Conservation (phyloP, 2,113 vertebrate genomes). For the Rhinolophus sinicus region DNA sequence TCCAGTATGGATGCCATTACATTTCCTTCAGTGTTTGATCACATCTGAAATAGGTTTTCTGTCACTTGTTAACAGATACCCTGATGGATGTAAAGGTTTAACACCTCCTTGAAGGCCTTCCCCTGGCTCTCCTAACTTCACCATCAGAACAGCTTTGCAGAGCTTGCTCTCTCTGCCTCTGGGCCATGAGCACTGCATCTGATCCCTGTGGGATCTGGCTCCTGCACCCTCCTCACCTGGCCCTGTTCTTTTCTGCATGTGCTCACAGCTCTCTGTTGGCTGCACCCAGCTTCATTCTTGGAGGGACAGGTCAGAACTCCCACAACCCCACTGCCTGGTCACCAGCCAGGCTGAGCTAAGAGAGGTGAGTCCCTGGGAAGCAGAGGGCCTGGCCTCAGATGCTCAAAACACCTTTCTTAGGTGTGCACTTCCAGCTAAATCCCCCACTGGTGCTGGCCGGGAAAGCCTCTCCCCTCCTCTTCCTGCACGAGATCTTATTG, state of each 20-base stretch:
- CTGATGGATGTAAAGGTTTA: background rate
- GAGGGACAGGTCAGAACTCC: background rate
- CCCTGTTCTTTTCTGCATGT: background rate
- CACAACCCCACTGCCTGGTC: background rate
- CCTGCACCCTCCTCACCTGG: background rate
- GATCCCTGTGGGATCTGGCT: background rate
- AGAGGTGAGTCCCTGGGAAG: background rate
- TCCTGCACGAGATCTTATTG: background rate
- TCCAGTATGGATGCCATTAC: background rate
- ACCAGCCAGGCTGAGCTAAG: background rate
- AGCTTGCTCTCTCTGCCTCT: no score
- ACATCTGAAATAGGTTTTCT: background rate
- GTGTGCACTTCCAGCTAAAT: background rate
- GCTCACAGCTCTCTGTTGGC: background rate
- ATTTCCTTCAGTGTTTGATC: background rate
- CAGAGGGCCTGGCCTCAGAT: background rate
- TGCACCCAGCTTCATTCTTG: background rate
- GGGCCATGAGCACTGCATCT: background rate
- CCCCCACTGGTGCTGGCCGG: accelerated
- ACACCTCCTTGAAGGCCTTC: background rate
- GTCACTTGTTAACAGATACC: background rate
- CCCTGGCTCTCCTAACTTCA: no score
- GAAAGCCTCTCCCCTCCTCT: background rate
- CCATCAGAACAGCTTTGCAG: background rate
- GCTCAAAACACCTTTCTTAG: background rate